Conservation (phyloP, 2,888 invertebrate species). For the Cosmia trapezina region DNA sequence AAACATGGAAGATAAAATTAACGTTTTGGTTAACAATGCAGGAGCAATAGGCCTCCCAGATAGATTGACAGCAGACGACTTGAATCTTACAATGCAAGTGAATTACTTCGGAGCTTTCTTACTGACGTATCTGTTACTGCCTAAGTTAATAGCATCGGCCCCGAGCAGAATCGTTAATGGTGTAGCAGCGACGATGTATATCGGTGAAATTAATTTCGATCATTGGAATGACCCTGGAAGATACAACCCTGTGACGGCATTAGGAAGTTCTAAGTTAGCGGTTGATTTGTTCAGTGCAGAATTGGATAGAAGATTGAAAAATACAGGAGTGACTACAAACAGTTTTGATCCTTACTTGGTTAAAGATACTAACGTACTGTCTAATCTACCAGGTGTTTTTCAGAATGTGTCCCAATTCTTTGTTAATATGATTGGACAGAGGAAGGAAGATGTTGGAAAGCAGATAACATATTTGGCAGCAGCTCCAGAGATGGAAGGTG, state of each 20-base stretch:
- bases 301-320: constrained; percentile 88
- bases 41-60: constrained; percentile 86
- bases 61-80: constrained; percentile 91
- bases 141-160: constrained; percentile 87
- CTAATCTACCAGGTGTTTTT: constrained; percentile 71
- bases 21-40: constrained; percentile 91
- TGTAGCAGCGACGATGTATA: constrained; percentile 91
- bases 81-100: constrained; percentile 92
- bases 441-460: constrained; percentile 79
- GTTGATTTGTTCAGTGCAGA: constrained; percentile 91
- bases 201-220: constrained; percentile 83
- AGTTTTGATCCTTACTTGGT: constrained; percentile 90
- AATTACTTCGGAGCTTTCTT: constrained; percentile 94
- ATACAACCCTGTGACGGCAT: constrained; percentile 72
- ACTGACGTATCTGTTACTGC: constrained; percentile 92
- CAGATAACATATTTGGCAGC: constrained; percentile 81
- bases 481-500: constrained; percentile 71
- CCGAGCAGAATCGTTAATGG: constrained; percentile 92
- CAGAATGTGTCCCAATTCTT: constrained; percentile 73
- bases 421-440: constrained; percentile 77
- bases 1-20: constrained; percentile 79
- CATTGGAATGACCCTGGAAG: constrained; percentile 81
- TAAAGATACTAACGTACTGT: constrained; percentile 78
- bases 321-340: constrained; percentile 91
- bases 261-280: constrained; percentile 91